phyloP scores from a whole-genome alignment of 2,113 vertebrate genomes.

The Leptobrachium ailaonicum region DNA sequence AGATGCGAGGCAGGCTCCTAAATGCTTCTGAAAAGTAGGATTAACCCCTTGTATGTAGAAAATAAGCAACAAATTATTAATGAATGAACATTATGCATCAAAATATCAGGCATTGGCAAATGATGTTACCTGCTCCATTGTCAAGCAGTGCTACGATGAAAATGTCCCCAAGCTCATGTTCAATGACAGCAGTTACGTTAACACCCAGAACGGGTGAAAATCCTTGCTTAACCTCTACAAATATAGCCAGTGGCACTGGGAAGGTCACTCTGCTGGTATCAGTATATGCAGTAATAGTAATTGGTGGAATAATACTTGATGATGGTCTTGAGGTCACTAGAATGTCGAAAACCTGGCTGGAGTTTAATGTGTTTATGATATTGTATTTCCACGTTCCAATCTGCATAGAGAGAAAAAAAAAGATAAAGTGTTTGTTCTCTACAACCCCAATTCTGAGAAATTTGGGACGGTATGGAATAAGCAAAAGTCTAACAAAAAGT shows the following conservation, averaged over 20 bases:
- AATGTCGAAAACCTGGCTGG: constrained; percentile 56
- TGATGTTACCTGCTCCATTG: constrained; percentile 66
- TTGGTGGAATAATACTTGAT: constrained; percentile 37
- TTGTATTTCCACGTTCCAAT: constrained; percentile 63
- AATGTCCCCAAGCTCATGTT: constrained; percentile 52
- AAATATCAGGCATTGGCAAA: too few relatives aligned
- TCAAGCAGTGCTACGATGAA: constrained; percentile 60
- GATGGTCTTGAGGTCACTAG: constrained; percentile 61
- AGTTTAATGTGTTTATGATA: constrained; percentile 54
- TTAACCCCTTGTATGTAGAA: too few relatives aligned
- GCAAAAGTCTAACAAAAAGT: too few relatives aligned
- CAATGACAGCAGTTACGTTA: constrained; percentile 61
- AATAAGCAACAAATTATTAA: background rate
- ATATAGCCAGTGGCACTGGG: constrained; percentile 59
- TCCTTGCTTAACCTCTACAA: constrained; percentile 63
- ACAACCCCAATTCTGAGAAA: too few relatives aligned
- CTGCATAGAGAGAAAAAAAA: constrained; percentile 42
- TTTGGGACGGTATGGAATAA: too few relatives aligned
- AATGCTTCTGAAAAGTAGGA: too few relatives aligned
- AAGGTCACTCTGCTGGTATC: constrained; percentile 51
- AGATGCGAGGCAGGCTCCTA: too few relatives aligned
- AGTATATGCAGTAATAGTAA: constrained; percentile 57
- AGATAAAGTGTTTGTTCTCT: background rate
- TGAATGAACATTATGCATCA: background rate
- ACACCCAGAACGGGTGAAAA: constrained; percentile 59